Conservation (phyloP, 2,113 vertebrate species). For the Aptenodytes forsteri region DNA sequence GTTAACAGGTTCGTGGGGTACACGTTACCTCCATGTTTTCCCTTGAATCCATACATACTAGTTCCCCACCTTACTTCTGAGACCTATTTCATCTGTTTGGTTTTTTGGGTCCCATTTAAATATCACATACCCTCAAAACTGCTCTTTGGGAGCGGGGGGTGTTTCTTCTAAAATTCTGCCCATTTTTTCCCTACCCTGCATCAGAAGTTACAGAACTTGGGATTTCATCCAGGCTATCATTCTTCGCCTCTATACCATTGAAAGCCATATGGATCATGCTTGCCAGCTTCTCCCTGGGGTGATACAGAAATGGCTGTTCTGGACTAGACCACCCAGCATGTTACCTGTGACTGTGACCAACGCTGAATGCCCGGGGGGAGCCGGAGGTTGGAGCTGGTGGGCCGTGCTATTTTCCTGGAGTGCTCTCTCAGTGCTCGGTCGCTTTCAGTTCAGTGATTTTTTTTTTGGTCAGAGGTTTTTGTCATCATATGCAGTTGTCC, state of each 20-base stretch:
- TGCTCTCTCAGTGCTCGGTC: background rate
- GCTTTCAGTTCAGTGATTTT: background rate
- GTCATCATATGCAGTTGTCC: background rate
- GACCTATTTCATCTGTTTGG: background rate
- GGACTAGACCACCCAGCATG: fast-evolving
- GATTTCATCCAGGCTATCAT: background rate
- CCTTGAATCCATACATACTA: background rate
- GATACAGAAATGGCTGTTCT: background rate
- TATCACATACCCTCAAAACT: background rate
- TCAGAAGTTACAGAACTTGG: background rate
- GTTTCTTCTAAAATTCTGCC: background rate
- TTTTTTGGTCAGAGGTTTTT: background rate
- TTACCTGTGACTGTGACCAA: background rate
- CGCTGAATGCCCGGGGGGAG: background rate
- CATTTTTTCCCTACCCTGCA: background rate
- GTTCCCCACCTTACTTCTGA: background rate
- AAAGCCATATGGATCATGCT: background rate
- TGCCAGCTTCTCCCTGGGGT: background rate
- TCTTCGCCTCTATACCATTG: background rate
- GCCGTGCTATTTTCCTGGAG: background rate
- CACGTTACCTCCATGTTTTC: background rate
- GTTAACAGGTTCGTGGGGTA: background rate
- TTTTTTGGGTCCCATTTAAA: background rate
- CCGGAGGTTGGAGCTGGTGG: background rate
- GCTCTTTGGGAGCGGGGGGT: background rate